Evolutionary conservation across 2,888 invertebrate genomes (phyloP).

Genomic region (Helobdella robusta): DNA sequence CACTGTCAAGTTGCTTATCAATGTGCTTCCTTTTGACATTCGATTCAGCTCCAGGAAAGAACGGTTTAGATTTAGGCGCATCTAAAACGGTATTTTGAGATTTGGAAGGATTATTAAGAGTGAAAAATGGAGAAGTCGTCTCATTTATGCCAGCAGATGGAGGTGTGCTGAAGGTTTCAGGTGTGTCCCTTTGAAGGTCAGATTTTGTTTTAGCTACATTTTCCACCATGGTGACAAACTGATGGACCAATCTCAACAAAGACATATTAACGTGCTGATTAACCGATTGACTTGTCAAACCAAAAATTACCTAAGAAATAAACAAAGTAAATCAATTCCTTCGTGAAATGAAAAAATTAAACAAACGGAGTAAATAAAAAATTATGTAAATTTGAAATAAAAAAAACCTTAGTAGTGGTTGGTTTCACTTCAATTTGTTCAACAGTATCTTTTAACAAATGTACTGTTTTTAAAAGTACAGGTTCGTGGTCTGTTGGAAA

Average conservation of each 20-base stretch:
- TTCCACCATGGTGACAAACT: slow-evolving; percentile 93
- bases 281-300: slow-evolving; percentile 72
- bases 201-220: slow-evolving; percentile 88
- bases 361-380: background rate
- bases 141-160: slow-evolving; percentile 9
- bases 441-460: slow-evolving; percentile 35
- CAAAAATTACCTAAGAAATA: slow-evolving; percentile 59
- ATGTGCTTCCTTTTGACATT: background rate
- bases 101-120: background rate
- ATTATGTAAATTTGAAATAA: background rate
- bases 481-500: slow-evolving; percentile 8
- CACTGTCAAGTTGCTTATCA: background rate
- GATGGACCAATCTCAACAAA: slow-evolving; percentile 76
- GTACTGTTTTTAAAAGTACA: slow-evolving; percentile 13
- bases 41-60: background rate
- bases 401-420: slow-evolving; percentile 71
- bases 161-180: background rate
- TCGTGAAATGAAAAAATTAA: background rate
- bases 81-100: background rate
- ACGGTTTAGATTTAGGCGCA: background rate
- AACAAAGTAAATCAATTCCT: background rate
- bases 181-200: slow-evolving; percentile 56
- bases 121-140: background rate
- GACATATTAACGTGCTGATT: slow-evolving; percentile 96
- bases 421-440: slow-evolving; percentile 49